Percentiles rank a stretch among this genome's conserved stretches.
These are phyloP conservation scores for Penelope pileata DNA, from an alignment of 2,113 vertebrate species.

Conservation along the genomic window DNA sequence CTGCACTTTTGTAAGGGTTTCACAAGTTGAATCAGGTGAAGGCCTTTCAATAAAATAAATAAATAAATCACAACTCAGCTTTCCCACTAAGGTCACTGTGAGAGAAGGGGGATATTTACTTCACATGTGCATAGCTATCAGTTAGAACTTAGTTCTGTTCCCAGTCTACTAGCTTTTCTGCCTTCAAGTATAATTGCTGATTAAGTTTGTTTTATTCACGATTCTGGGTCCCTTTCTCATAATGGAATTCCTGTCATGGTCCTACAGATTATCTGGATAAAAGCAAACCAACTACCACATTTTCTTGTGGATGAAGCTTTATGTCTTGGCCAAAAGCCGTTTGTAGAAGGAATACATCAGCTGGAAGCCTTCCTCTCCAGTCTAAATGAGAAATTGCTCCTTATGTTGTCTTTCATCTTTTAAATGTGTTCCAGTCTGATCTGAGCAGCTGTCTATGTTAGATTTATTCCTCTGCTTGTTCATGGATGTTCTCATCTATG, in stretches of 20 bases:
- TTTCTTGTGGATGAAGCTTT: constrained; percentile 2
- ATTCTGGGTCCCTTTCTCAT: not conserved
- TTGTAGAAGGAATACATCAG: constrained; percentile 37
- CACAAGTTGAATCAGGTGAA: not conserved
- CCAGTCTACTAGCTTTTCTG: not conserved
- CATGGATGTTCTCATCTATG: constrained; percentile 35
- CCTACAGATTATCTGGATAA: constrained; percentile 30
- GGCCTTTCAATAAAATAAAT: not conserved
- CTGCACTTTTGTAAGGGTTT: not conserved
- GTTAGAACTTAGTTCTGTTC: not conserved
- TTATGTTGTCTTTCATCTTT: constrained; percentile 65
- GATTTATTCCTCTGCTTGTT: constrained; percentile 56
- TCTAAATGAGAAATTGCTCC: constrained; percentile 59
- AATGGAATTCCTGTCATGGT: not conserved
- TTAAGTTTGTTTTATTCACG: constrained; percentile 4
- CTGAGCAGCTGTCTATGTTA: constrained; percentile 46
- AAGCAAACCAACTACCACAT: constrained; percentile 45
- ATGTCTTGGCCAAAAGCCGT: constrained; percentile 49
- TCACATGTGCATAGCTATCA: not conserved
- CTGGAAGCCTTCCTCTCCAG: constrained; percentile 51
- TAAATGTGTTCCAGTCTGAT: constrained; percentile 56
- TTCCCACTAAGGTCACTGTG: not conserved
- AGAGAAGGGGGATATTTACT: not conserved
- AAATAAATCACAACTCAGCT: not conserved
- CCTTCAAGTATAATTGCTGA: not conserved